Evolutionary conservation across 1,140 invertebrate genomes (phyloP).

Genomic region (Chionoecetes opilio): DNA sequence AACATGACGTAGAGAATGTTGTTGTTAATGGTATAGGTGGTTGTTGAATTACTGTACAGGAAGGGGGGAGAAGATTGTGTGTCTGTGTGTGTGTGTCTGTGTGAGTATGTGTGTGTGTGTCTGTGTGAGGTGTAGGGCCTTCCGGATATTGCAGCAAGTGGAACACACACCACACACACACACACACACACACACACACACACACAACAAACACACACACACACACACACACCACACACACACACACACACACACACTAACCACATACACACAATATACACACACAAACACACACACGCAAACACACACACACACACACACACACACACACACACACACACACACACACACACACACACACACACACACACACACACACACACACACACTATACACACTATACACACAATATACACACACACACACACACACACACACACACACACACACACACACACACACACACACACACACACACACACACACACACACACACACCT

Average conservation of each 20-base stretch:
- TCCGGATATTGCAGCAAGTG: neutral
- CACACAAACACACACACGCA: too few species aligned
- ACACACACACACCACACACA: neutral
- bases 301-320: neutral
- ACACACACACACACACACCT: neutral
- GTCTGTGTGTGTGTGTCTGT: too few species aligned
- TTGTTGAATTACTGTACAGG: too few species aligned
- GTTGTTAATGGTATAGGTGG: too few species aligned
- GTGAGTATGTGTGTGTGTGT: neutral
- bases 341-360: slow-evolving; percentile 12
- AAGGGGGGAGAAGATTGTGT: too few species aligned
- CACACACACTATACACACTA: too few species aligned
- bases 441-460: neutral
- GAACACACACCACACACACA: too few species aligned
- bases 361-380: neutral
- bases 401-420: too few species aligned
- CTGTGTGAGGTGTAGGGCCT: neutral
- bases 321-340: slow-evolving; percentile 36
- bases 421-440: slow-evolving; percentile 12
- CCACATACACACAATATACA: too few species aligned
- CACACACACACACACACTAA: neutral
- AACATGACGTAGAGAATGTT: too few species aligned
- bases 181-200: slow-evolving; percentile 37
- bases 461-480: neutral
- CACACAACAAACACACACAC: slow-evolving; percentile 25